Base-by-base conservation (phyloP, 2,888 invertebrate genomes). In the Ochropacha duplaris region DNA sequence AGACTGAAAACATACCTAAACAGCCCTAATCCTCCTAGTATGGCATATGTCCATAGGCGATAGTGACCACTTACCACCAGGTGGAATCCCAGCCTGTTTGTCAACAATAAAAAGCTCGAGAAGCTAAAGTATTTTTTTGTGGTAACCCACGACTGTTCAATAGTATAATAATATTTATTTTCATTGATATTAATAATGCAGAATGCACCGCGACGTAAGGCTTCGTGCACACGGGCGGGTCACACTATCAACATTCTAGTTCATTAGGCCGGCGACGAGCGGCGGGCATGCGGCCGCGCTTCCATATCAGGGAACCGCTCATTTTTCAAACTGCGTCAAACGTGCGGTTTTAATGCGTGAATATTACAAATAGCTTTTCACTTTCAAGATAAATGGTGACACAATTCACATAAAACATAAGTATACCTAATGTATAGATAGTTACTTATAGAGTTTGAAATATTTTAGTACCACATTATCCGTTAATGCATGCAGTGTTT, bases 241-340 rank as follows among this genome's bases (percentile, higher is more conserved):
- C 84, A 81, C 81, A 78, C 86, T 91, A 92, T 92, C 91, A 78
- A 69, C 79, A 69, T 92, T 92, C 92, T 89, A 81, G 80, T 89
- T 91, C 91, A 92, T 92, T 92, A 91, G 82, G 81, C 76, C 70
- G 77, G 82, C 83, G 79, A 71, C 71, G 76, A 66, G 71, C 76
- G 72, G 69, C 76, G 60, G 82, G 80, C 76, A 69, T 77, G 81
- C 83, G 79, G 71, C 69, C 74, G 66, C 71, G 70, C 75, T 59
- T 68, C 28, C 71, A 82, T 88, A 87, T 88, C 88, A 82, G 79
- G 74, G 71, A 73, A 73, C 81, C 76, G 77, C 78, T 85, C 88
- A 90, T 89, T 90, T 91, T 90, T 91, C 90, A 89, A 79, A 69
- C 69, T 66, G 62, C 63, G 65, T 63, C 22, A 57, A 54, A 50